These are phyloP conservation scores for Andrena cerasifolii DNA, from an alignment of 1,140 invertebrate genomes.

Conservation along the genomic window DNA sequence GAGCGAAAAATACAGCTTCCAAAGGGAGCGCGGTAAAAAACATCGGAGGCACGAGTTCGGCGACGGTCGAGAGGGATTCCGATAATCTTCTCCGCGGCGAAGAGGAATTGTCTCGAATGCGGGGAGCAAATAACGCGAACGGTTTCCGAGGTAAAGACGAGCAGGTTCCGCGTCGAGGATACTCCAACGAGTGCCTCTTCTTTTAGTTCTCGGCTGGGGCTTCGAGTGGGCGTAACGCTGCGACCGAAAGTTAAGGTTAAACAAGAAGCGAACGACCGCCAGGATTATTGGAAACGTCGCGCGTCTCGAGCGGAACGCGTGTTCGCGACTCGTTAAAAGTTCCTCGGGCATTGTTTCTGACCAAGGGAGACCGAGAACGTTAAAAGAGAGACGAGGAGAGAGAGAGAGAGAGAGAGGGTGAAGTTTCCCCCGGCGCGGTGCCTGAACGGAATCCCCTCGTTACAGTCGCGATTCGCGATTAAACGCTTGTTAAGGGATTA, in stretches of 20 bases:
- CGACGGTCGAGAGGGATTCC: conserved; percentile 5
- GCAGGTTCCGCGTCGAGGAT: neutral
- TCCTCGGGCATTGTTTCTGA: conserved; percentile 12
- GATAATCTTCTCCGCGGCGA: conserved; percentile 11
- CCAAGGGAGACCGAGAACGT: neutral
- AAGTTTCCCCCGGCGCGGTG: conserved; percentile 6
- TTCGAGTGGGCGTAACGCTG: neutral
- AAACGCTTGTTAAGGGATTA: conserved; percentile 36
- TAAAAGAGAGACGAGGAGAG: too few species aligned
- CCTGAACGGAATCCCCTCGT: conserved; percentile 11
- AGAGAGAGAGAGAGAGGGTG: too few species aligned
- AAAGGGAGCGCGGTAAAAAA: neutral
- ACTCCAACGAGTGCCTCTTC: neutral
- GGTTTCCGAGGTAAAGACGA: conserved; percentile 1
- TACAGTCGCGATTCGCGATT: conserved; percentile 27
- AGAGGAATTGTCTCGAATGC: neutral
- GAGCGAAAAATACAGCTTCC: neutral
- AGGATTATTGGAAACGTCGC: conserved; percentile 41
- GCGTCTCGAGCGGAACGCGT: conserved; percentile 28
- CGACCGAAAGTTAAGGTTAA: conserved; percentile 20
- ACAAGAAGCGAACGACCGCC: conserved; percentile 26
- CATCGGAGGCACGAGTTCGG: neutral
- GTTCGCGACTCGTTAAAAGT: conserved; percentile 49
- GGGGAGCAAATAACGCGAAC: conserved; percentile 21
- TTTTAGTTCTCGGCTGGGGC: neutral